Base-by-base conservation (phyloP, 1,140 invertebrate species). In the Stegodyphus dumicola region DNA sequence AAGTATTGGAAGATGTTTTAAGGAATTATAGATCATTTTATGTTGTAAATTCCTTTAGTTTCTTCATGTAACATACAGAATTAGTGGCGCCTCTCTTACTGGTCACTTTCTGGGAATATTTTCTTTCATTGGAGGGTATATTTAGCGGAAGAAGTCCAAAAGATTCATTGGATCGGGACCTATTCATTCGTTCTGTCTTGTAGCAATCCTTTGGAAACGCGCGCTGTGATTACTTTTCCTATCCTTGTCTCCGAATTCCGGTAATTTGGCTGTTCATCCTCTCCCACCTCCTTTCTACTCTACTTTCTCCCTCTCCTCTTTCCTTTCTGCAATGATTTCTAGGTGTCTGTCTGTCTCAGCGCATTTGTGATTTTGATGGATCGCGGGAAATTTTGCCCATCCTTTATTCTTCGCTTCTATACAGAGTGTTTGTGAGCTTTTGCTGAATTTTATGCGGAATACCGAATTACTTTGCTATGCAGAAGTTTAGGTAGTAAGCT, bases 301-400 rank as follows among this genome's bases (percentile, higher is more conserved):
- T 64, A 11, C 60, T n/a, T n/a, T 64, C 60, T 64, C 60, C 54
- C 48, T 75, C 52, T 56, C 60, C 60, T 52, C 73, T 75, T 75
- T 60, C 73, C 52, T 54, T 75, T 75, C 7, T 53, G 56, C 54
- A 77, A 18, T 33, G 33, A 77, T 65, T 65, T 49, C 7, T 33
- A 17, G 33, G 75, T 49, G 60, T 13, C 75, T 77, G 75, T 65
- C 60, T 77, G 56, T 77, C 53, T 33, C 75, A 7, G 7, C 18
- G 7, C 18, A 7, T n/a, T 51, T n/a, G 48, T 77, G 56, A 78
- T 69, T 67, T 78, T 78, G 77, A 78, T 78, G 77, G 77, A 78
- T 78, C 53, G 56, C 77, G 18, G 11, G 6, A n/a, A 53, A 74
- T 74, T 71, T 76, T 65, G 54, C 15, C 65, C 49, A 51, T 51